Evolutionary conservation across 2,888 invertebrate genomes (phyloP).

Genomic region (Scaptomyza cyrtandrae): DNA sequence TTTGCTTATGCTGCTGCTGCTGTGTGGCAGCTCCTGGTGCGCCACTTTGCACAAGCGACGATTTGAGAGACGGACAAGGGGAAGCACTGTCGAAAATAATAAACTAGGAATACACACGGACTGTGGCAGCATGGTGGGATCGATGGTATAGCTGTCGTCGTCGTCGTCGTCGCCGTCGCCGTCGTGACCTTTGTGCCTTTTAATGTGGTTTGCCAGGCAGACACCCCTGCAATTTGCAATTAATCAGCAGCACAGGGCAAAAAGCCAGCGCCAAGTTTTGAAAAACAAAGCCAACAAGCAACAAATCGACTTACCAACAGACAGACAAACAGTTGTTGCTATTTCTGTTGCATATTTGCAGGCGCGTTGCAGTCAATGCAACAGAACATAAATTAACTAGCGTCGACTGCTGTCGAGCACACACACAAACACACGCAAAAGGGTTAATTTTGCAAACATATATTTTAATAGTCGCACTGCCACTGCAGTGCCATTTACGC

Average conservation of each 20-base stretch:
- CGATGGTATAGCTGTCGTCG: constrained; percentile 42
- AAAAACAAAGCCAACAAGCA: constrained; percentile 16
- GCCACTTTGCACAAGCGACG: constrained; percentile 77
- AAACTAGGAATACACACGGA: constrained; percentile 73
- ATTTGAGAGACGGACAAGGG: constrained; percentile 16
- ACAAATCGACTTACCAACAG: constrained; percentile 14
- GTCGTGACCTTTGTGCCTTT: constrained; percentile 74
- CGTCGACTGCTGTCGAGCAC: constrained; percentile 30
- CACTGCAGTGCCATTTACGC: constrained; percentile 49
- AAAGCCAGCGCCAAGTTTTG: constrained; percentile 38
- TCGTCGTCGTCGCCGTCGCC: constrained; percentile 40
- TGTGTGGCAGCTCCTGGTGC: constrained; percentile 49
- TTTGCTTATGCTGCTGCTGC: background rate
- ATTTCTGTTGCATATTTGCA: constrained; percentile 56
- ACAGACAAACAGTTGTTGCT: constrained; percentile 25
- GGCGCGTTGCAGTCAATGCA: constrained; percentile 57
- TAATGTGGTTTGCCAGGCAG: constrained; percentile 73
- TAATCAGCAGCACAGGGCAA: constrained; percentile 70
- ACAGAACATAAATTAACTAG: constrained; percentile 61
- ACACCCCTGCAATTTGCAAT: constrained; percentile 78
- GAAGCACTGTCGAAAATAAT: constrained; percentile 60
- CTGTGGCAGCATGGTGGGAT: constrained; percentile 40
- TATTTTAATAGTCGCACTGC: constrained; percentile 64
- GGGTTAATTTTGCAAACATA: constrained; percentile 70
- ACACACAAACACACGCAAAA: constrained; percentile 19